Evolutionary conservation across 2,797 vertebrate genomes (phyloP).

Genomic region (Cyclopterus lumpus): DNA sequence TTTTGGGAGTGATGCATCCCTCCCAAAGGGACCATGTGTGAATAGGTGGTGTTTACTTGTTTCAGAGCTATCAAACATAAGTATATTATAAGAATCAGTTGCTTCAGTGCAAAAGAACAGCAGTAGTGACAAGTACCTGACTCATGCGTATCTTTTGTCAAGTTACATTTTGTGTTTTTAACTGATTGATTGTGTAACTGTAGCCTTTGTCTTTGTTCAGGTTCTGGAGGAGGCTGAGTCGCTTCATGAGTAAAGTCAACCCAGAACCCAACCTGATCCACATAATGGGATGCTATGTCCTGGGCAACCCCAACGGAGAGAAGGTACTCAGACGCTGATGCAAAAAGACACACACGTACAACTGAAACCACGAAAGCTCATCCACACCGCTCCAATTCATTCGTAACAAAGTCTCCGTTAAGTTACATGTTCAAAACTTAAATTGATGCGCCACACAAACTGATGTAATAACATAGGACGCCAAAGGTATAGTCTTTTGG

Average conservation of each 20-base stretch:
- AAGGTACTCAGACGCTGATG: conserved; percentile 84
- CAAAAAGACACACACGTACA: not conserved
- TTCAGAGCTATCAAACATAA: conserved; percentile 1
- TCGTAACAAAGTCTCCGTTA: not conserved
- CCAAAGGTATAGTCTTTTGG: not conserved
- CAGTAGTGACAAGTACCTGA: not conserved
- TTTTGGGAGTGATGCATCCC: conserved; percentile 8
- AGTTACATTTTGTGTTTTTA: not conserved
- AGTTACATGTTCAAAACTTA: not conserved
- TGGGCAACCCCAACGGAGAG: conserved; percentile 98
- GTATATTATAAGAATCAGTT: not conserved
- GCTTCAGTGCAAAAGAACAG: not conserved
- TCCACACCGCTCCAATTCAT: not conserved
- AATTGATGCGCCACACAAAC: not conserved
- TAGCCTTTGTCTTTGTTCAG: conserved; percentile 73
- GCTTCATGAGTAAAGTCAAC: conserved; percentile 98
- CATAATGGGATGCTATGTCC: conserved; percentile 97
- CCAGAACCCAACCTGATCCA: conserved; percentile 96
- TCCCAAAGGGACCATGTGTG: not conserved
- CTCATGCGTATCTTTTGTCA: not conserved
- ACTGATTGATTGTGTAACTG: conserved; percentile 2
- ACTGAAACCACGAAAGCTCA: not conserved
- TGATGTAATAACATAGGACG: not conserved
- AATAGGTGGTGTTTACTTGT: conserved; percentile 23
- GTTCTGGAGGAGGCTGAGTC: conserved; percentile 96